Evolutionary conservation across 2,888 invertebrate species (phyloP).

Genomic region (Craniophora ligustri): DNA sequence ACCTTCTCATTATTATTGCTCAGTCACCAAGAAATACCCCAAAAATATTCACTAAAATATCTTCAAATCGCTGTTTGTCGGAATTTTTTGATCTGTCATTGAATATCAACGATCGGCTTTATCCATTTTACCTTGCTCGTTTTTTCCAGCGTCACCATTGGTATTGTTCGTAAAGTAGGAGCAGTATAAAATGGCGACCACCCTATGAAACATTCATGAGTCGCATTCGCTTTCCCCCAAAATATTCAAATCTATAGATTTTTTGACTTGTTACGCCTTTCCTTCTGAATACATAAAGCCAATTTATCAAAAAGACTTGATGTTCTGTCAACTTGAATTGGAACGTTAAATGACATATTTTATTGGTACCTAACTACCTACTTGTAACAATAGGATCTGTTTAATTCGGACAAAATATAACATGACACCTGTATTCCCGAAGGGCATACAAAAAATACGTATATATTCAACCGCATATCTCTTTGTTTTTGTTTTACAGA

Average conservation of each 20-base stretch:
- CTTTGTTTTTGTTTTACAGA: neutral
- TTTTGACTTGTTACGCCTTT: conserved; percentile 40
- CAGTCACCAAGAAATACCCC: too few species aligned
- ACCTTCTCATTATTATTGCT: too few species aligned
- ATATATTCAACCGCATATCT: too few species aligned
- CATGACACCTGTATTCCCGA: too few species aligned
- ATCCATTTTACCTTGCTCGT: conserved; percentile 37
- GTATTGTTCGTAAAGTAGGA: conserved; percentile 53
- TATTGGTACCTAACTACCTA: too few species aligned
- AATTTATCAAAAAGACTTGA: conserved; percentile 35
- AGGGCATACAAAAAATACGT: too few species aligned
- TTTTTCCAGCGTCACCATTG: conserved; percentile 43
- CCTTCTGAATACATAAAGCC: conserved; percentile 22
- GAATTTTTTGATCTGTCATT: conserved; percentile 25
- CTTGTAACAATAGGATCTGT: too few species aligned
- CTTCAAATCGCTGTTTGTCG: conserved; percentile 8
- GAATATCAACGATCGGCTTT: conserved; percentile 39
- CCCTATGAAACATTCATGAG: conserved; percentile 73
- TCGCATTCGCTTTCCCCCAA: conserved; percentile 48
- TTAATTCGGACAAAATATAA: too few species aligned
- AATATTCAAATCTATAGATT: conserved; percentile 60
- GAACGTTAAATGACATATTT: neutral
- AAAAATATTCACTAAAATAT: neutral
- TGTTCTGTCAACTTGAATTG: conserved; percentile 19
- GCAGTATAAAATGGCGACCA: conserved; percentile 65